These are phyloP conservation scores for Drosophila austrosaltans DNA, from an alignment of 2,888 invertebrate genomes.

Conservation along the genomic window DNA sequence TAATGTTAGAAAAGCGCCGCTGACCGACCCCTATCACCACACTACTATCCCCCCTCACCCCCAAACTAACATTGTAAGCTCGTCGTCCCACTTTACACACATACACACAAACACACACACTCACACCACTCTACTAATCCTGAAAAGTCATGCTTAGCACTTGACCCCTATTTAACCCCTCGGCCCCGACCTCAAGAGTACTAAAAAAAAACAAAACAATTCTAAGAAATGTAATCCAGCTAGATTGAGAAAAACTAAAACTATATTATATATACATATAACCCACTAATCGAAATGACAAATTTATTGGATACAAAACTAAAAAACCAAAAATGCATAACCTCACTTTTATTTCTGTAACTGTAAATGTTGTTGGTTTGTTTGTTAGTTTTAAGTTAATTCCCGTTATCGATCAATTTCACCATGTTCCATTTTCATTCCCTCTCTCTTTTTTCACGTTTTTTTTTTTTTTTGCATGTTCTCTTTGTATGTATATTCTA, in stretches of 20 bases:
- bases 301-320: constrained; percentile 31
- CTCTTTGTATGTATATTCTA: constrained; percentile 23
- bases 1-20: constrained; percentile 70
- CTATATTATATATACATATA: neutral
- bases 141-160: constrained; percentile 49
- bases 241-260: constrained; percentile 57
- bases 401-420: constrained; percentile 21
- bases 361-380: constrained; percentile 47
- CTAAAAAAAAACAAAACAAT: neutral
- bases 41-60: constrained; percentile 23
- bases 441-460: constrained; percentile 26
- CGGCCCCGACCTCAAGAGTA: neutral
- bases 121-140: constrained; percentile 17
- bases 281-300: constrained; percentile 53
- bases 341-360: constrained; percentile 36
- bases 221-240: constrained; percentile 58
- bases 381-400: constrained; percentile 51
- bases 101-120: constrained; percentile 32
- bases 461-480: constrained; percentile 55
- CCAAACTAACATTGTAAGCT: constrained; percentile 10
- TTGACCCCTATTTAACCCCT: neutral
- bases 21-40: constrained; percentile 34
- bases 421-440: constrained; percentile 9
- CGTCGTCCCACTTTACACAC: constrained; percentile 22
- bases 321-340: constrained; percentile 22